Evolutionary conservation across 2,888 invertebrate species (phyloP), one percentile per base, ranked within the genome.

Genomic region (Andrena camellia): DNA sequence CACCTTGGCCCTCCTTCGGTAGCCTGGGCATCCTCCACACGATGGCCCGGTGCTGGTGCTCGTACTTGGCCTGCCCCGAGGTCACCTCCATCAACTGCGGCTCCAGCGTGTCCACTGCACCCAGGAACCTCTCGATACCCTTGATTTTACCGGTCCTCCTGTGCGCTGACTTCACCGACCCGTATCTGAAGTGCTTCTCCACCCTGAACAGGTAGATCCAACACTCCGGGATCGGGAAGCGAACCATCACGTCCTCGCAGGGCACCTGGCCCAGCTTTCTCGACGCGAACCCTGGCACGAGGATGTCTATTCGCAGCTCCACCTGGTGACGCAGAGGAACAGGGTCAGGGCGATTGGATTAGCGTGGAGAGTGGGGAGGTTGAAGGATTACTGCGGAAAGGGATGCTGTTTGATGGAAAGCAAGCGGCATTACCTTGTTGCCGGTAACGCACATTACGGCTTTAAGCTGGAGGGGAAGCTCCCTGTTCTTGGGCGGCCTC

Each of bases 181-280:
- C 95, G 76, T 94, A 95, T 92, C 95, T 94, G 94, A 99, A 99
- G 94, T 99, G 98, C 93, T 99, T 99, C 94, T 99, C 99, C 62
- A 99, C 99, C 83, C 99, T 96, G 95, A 99, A 99, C 92, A 99
- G 95, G 94, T 99, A 99, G 92, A 99, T 99, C 99, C 99, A 99
- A 93, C 98, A 98, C 95, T 99, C 99, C 26, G 99, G 99, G 91
- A 99, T 98, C 17, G 99, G 99, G 94, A 99, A 98, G 74, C 98
- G 96, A 75, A 99, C 97, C 94, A 97, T 97, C 42, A 99, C 99
- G 95, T 99, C 99, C 95, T 99, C 99, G 95, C 99, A 99, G 42
- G 99, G 99, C 90, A 98, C 97, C 95, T 99, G 99, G 0, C 99
- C 98, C 86, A 99, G 95, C 94, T 98, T 98, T 90, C 99, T 96